phyloP scores from a whole-genome alignment of 2,888 invertebrate genomes.

The Epistrophe eligans region DNA sequence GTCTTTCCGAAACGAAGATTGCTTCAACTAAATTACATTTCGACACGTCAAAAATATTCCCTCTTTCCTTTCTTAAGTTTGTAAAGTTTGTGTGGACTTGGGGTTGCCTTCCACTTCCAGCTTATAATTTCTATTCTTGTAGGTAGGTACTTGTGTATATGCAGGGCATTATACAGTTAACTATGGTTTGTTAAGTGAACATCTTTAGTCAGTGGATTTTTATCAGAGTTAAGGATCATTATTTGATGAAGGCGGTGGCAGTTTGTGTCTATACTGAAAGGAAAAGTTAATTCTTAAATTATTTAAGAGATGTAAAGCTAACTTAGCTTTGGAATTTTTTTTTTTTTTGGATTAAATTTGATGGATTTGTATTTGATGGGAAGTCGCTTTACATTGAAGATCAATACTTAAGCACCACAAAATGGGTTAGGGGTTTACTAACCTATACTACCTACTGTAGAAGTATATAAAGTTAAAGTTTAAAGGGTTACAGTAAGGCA shows the following conservation, averaged over 20 bases:
- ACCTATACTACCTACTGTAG: slow-evolving; percentile 1
- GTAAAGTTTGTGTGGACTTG: slow-evolving; percentile 45
- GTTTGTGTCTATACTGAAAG: slow-evolving; percentile 19
- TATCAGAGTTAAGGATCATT: slow-evolving; percentile 61
- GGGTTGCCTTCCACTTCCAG: slow-evolving; percentile 30
- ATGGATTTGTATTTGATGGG: slow-evolving; percentile 48
- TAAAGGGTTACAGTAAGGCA: background rate
- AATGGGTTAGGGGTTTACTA: slow-evolving; percentile 32
- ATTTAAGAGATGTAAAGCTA: slow-evolving; percentile 20
- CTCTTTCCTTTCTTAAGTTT: slow-evolving; percentile 2
- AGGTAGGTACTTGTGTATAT: background rate
- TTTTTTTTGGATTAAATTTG: slow-evolving; percentile 44
- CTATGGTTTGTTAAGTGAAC: slow-evolving; percentile 71
- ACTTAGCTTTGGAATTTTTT: background rate
- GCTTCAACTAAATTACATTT: slow-evolving; percentile 70
- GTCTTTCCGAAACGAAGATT: slow-evolving; percentile 35
- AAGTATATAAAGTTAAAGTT: background rate
- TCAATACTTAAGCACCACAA: background rate
- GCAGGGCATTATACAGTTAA: slow-evolving; percentile 57
- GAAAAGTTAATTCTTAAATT: slow-evolving; percentile 61
- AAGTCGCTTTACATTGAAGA: background rate
- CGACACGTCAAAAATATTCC: slow-evolving; percentile 70
- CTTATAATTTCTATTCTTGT: slow-evolving; percentile 46
- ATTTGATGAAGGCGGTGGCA: slow-evolving; percentile 9
- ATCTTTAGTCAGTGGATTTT: slow-evolving; percentile 37